Evolutionary conservation across 2,888 invertebrate species (phyloP).

Genomic region (Zonitis immaculata): DNA sequence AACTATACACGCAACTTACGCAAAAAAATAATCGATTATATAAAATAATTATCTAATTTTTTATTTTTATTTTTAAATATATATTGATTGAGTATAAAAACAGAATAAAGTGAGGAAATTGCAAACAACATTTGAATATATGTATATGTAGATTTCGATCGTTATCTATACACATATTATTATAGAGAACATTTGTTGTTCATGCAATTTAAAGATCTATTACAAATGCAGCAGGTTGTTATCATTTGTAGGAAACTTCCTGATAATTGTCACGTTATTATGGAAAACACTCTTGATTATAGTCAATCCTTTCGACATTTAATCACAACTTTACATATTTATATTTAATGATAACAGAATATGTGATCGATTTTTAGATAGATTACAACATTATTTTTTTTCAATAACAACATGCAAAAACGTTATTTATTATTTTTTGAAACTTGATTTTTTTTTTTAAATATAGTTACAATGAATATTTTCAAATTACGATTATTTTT

Average conservation of each 20-base stretch:
- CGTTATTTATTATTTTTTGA: not conserved
- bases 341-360: too few species aligned
- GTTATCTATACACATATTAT: not conserved
- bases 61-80: too few species aligned
- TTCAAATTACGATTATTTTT: too few species aligned
- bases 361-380: not conserved
- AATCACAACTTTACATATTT: not conserved
- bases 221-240: slow-evolving; percentile 12
- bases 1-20: slow-evolving; percentile 12
- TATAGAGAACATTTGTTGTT: slow-evolving; percentile 6
- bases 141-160: not conserved
- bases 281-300: not conserved
- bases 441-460: too few species aligned
- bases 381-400: too few species aligned
- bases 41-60: too few species aligned
- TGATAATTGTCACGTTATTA: slow-evolving; percentile 14
- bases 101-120: slow-evolving; percentile 13
- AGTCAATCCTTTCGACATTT: not conserved
- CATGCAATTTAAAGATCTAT: slow-evolving; percentile 19
- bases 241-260: slow-evolving; percentile 8
- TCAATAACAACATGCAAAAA: not conserved
- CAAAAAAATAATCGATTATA: too few species aligned
- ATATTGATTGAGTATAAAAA: too few species aligned
- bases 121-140: not conserved
- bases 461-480: too few species aligned